Conservation (phyloP, 1,140 invertebrate genomes). For the Calycopis cecrops region DNA sequence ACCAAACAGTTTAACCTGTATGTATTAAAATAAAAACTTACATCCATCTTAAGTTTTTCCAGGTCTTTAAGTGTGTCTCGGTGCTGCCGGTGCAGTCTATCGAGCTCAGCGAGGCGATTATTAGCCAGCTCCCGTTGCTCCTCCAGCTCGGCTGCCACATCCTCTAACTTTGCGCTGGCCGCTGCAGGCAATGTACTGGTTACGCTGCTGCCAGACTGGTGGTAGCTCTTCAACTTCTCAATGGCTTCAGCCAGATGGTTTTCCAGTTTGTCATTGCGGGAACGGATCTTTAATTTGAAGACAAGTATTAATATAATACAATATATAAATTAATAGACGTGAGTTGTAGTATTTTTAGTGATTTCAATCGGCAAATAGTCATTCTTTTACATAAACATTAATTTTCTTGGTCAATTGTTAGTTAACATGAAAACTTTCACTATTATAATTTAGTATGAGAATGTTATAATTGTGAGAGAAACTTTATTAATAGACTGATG, state of each 20-base stretch:
- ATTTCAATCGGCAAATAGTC: no score
- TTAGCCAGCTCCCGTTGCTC: conserved; percentile 94
- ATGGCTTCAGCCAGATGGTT: conserved; percentile 92
- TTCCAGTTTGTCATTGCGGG: conserved; percentile 93
- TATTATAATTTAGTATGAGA: no score
- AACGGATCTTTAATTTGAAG: conserved; percentile 83
- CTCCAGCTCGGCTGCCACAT: conserved; percentile 86
- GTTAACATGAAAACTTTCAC: no score
- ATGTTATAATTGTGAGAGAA: no score
- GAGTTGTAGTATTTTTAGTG: no score
- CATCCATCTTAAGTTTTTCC: conserved; percentile 98
- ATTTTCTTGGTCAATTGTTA: no score
- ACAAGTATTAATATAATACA: no score
- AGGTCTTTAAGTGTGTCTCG: conserved; percentile 94
- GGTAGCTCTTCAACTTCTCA: conserved; percentile 91
- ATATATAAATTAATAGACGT: no score
- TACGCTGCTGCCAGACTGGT: conserved; percentile 81
- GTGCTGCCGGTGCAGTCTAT: conserved; percentile 94
- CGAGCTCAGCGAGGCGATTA: conserved; percentile 93
- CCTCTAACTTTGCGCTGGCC: conserved; percentile 88
- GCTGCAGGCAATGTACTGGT: conserved; percentile 40
- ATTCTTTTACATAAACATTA: no score
- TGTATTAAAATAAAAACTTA: conserved; percentile 79
- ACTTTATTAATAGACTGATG: no score
- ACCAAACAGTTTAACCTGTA: no score